A percentile compares a stretch with the other conserved stretches of the same genome.
Conservation (phyloP, 2,888 invertebrate genomes). For the Trachelus tabidus region DNA sequence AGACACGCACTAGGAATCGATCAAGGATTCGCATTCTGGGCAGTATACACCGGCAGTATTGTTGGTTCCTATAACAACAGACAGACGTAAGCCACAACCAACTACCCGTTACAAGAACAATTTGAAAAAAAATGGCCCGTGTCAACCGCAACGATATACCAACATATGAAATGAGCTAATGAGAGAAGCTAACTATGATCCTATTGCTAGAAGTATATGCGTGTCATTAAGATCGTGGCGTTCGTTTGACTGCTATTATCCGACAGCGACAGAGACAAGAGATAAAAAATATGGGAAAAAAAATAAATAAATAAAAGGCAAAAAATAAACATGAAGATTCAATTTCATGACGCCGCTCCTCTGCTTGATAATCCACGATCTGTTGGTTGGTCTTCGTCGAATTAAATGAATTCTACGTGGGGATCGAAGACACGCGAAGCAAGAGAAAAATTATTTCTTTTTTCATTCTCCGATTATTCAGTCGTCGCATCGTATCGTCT, state of each 20-base stretch:
- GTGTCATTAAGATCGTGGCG: not conserved
- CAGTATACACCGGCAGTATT: conserved; percentile 19
- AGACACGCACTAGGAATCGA: conserved; percentile 23
- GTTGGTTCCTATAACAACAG: conserved; percentile 21
- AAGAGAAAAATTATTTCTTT: not conserved
- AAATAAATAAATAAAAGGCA: not conserved
- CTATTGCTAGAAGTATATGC: not conserved
- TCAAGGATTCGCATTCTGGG: conserved; percentile 19
- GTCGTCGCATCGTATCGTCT: not conserved
- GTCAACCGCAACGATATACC: not conserved
- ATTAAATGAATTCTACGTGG: not conserved
- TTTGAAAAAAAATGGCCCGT: not conserved
- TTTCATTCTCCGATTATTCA: not conserved
- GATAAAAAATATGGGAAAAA: conserved; percentile 1
- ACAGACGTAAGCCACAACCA: conserved; percentile 17
- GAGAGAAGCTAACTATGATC: not conserved
- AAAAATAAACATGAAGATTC: conserved; percentile 13
- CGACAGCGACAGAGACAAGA: not conserved
- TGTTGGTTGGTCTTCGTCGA: not conserved
- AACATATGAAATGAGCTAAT: not conserved
- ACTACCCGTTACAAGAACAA: not conserved
- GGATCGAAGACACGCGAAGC: not conserved
- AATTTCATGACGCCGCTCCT: not conserved
- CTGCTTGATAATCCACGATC: not conserved
- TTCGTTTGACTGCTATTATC: conserved; percentile 1